phyloP scores from a whole-genome alignment of 2,888 invertebrate genomes.

The Stomorhina lunata region DNA sequence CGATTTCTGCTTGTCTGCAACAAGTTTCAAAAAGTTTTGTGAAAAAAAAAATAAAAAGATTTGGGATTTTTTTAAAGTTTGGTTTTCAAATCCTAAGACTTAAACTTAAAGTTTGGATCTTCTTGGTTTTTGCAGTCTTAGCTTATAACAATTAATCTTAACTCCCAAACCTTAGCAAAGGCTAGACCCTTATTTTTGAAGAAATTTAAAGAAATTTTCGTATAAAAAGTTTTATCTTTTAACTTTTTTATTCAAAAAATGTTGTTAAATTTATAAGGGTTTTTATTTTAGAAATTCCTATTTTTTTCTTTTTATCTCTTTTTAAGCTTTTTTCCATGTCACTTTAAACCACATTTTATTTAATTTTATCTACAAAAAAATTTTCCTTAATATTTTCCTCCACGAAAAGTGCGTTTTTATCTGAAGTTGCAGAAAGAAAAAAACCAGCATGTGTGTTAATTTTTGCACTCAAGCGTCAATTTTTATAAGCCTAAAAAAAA shows the following conservation, averaged over 20 bases:
- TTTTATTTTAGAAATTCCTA: slow-evolving; percentile 36
- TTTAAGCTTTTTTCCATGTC: slow-evolving; percentile 19
- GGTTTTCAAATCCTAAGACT: too few relatives aligned
- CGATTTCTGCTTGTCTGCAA: slow-evolving; percentile 69
- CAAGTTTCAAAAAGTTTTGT: too few relatives aligned
- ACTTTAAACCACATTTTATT: slow-evolving; percentile 61
- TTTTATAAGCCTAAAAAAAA: slow-evolving; percentile 52
- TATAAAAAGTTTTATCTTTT: too few relatives aligned
- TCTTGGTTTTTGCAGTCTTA: too few relatives aligned
- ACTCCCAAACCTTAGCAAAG: too few relatives aligned
- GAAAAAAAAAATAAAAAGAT: slow-evolving; percentile 1
- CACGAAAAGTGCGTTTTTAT: slow-evolving; percentile 50
- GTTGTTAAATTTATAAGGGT: slow-evolving; percentile 68
- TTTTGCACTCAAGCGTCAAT: slow-evolving; percentile 64
- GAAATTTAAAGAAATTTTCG: too few relatives aligned
- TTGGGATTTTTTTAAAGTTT: slow-evolving; percentile 64
- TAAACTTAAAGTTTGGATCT: too few relatives aligned
- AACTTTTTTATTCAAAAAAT: too few relatives aligned
- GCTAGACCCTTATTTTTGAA: too few relatives aligned
- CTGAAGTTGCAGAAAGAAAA: neutral
- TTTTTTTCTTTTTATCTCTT: slow-evolving; percentile 41
- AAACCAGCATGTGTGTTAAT: slow-evolving; percentile 60
- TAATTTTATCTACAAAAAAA: slow-evolving; percentile 55
- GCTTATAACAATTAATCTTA: too few relatives aligned
- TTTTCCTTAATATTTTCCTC: slow-evolving; percentile 49